A percentile compares a stretch with the other conserved stretches of the same genome.
phyloP scores from a whole-genome alignment of 2,113 vertebrate species.

The Euleptes europaea region DNA sequence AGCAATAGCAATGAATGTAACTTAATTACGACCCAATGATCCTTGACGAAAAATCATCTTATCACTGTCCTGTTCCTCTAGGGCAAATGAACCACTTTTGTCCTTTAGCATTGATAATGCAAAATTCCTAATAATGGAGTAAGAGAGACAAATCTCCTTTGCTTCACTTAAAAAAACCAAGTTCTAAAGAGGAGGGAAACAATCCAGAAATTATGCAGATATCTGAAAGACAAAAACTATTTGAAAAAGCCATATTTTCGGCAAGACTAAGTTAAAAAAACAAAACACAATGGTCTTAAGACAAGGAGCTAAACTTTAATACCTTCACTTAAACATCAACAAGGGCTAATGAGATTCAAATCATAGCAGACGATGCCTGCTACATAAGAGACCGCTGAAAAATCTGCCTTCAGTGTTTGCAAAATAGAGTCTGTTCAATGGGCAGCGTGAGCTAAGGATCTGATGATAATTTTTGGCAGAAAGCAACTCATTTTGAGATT shows the following conservation, averaged over 20 bases:
- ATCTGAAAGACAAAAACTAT: constrained; percentile 62
- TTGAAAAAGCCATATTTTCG: background rate
- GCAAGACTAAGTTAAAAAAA: background rate
- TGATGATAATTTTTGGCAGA: constrained; percentile 14
- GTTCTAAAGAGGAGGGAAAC: constrained; percentile 53
- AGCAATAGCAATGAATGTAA: constrained; percentile 86
- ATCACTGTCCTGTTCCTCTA: constrained; percentile 83
- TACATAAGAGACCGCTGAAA: constrained; percentile 30
- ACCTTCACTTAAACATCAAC: background rate
- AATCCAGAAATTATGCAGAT: constrained; percentile 61
- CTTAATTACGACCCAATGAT: constrained; percentile 89
- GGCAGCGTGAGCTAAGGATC: constrained; percentile 37
- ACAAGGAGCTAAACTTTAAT: background rate
- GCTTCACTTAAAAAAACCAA: constrained; percentile 40
- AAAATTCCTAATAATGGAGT: constrained; percentile 81
- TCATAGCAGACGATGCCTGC: background rate
- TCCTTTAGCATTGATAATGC: constrained; percentile 77
- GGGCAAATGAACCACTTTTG: constrained; percentile 80
- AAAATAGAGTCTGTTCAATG: constrained; percentile 31
- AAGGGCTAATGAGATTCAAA: background rate
- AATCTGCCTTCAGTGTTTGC: constrained; percentile 1
- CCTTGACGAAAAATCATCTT: constrained; percentile 87
- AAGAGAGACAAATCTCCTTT: constrained; percentile 72
- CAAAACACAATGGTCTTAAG: constrained; percentile 4
- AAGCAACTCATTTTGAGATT: constrained; percentile 30